Evolutionary conservation across 2,888 invertebrate genomes (phyloP).

Genomic region (Reticulitermes lucifugus): DNA sequence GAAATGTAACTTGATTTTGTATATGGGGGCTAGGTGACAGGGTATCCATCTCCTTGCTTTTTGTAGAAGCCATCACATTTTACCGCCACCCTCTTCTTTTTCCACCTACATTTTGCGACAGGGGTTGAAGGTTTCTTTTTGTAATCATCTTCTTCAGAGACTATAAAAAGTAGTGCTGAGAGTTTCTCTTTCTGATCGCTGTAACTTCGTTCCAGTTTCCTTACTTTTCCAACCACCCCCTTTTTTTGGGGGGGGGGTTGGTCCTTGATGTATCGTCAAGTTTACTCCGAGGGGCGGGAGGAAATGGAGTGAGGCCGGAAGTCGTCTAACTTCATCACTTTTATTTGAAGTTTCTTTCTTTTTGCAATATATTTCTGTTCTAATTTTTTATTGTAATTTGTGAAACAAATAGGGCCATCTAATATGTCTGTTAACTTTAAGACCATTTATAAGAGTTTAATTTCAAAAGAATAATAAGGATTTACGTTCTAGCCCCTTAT

Average conservation of each 20-base stretch:
- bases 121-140: conserved; percentile 21
- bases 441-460: too few species aligned
- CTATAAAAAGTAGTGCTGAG: not conserved
- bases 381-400: not conserved
- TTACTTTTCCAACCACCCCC: not conserved
- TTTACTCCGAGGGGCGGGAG: not conserved
- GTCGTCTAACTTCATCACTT: conserved; percentile 4
- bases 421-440: not conserved
- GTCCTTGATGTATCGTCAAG: conserved; percentile 15
- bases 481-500: too few species aligned
- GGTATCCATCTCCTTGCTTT: not conserved
- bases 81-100: not conserved
- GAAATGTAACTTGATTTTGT: conserved; percentile 18
- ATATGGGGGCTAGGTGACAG: not conserved
- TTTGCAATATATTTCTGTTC: too few species aligned
- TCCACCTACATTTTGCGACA: not conserved
- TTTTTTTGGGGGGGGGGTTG: not conserved
- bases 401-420: not conserved
- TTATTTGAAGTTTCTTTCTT: not conserved
- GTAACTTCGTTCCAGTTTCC: conserved; percentile 20
- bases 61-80: conserved; percentile 4
- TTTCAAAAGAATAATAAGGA: too few species aligned
- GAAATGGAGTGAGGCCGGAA: not conserved
- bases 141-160: conserved; percentile 11
- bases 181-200: conserved; percentile 18